Percentiles rank a stretch among this genome's conserved stretches.
Evolutionary conservation across 2,797 vertebrate species (phyloP).

Genomic region (Dallia pectoralis): DNA sequence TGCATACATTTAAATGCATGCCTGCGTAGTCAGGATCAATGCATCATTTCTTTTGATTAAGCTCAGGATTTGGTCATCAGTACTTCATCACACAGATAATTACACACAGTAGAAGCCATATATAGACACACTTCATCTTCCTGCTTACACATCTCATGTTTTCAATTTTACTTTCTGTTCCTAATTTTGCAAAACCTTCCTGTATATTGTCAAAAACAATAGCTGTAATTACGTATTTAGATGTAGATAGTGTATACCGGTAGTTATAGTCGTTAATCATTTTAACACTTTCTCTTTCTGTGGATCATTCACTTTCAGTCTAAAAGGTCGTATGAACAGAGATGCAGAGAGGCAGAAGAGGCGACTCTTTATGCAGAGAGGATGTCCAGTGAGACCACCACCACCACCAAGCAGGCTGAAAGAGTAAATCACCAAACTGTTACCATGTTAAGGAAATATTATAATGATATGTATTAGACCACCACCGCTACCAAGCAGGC

Average conservation of each 20-base stretch:
- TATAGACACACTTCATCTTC: neutral
- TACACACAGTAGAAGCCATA: too few relatives aligned
- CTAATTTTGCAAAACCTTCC: constrained; percentile 27
- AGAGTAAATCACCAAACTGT: constrained; percentile 73
- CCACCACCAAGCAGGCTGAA: constrained; percentile 86
- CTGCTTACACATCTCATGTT: neutral
- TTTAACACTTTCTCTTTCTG: neutral
- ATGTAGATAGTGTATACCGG: too few relatives aligned
- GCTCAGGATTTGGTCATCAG: too few relatives aligned
- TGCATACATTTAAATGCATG: too few relatives aligned
- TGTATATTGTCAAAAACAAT: constrained; percentile 13
- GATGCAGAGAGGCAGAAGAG: constrained; percentile 88
- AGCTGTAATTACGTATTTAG: neutral
- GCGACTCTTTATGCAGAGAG: constrained; percentile 80
- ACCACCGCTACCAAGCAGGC: constrained; percentile 82
- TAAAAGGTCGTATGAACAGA: constrained; percentile 88
- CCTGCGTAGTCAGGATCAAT: too few relatives aligned
- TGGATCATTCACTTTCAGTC: constrained; percentile 68
- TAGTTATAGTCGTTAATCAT: neutral
- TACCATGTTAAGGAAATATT: too few relatives aligned
- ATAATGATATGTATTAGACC: too few relatives aligned
- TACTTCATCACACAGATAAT: too few relatives aligned
- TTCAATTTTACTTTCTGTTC: constrained; percentile 15
- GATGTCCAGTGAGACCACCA: constrained; percentile 56
- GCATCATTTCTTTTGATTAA: too few relatives aligned